Evolutionary conservation across 2,888 invertebrate genomes (phyloP), one percentile per base, ranked within the genome.

Genomic region (Linnaemya vulpina): DNA sequence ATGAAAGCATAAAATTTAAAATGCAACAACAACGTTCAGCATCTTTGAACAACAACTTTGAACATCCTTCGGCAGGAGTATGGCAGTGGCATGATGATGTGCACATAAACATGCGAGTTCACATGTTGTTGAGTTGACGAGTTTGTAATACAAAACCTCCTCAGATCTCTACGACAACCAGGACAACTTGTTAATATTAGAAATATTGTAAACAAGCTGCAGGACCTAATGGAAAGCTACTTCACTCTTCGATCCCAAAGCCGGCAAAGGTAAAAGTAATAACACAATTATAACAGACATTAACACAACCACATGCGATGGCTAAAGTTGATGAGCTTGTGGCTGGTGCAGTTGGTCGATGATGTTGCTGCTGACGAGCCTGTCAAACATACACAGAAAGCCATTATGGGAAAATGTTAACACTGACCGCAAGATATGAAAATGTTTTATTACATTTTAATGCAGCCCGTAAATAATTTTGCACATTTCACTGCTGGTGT

Each of bases 151-250:
- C 17, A n/a, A 68, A 68, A 60, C 38, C 67, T 25, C 22, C 38
- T 68, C 20, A 77, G 17, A 70, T 78, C 43, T 5, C 22, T 63
- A 15, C 53, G 78, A 43, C 51, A 78, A 25, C 22, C 22, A 70
- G 43, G 70, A 77, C 49, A 70, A 70, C 70, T 70, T 70, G 43
- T 62, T 70, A 63, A 70, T 70, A 53, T 53, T 30, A 53, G 35
- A 40, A n/a, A n/a, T 55, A 30, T 58, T 35, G 63, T 46, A 62
- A 30, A n/a, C 10, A 46, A 3, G 60, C 49, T 3, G 49, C 49
- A 73, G 35, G 8, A 62, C 9, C 9, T 30, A 40, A 75, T 40
- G 15, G 0, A 53, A 46, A 20, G 8, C 17, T 30, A 1, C 10
- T 68, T 51, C 4, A 65, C 22, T 49, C 22, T 13, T 15, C 5